These are phyloP conservation scores for Holocentrus rufus DNA, from an alignment of 2,797 vertebrate species.

Conservation along the genomic window DNA sequence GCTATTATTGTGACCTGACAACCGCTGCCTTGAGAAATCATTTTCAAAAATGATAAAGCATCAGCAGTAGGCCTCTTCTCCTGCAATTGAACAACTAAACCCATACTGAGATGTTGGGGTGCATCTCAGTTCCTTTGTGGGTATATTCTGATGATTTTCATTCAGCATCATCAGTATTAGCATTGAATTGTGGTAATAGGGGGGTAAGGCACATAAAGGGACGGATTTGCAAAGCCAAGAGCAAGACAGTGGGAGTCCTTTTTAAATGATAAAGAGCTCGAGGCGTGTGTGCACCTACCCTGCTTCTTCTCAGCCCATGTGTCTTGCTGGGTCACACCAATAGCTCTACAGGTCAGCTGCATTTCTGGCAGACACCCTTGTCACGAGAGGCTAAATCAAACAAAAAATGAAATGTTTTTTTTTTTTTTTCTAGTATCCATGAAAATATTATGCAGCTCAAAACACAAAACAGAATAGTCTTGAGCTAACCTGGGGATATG, in stretches of 20 bases:
- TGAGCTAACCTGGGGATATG: not conserved
- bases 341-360: constrained; percentile 60
- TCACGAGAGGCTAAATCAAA: constrained; percentile 46
- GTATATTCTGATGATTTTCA: constrained; percentile 62
- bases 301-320: constrained; percentile 37
- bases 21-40: constrained; percentile 58
- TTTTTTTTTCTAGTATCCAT: constrained; percentile 37
- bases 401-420: constrained; percentile 31
- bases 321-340: constrained; percentile 72
- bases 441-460: constrained; percentile 33
- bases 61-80: constrained; percentile 69
- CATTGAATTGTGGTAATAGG: constrained; percentile 57
- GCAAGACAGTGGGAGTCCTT: constrained; percentile 66
- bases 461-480: too few species aligned
- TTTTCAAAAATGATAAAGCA: constrained; percentile 68
- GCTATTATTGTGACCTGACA: constrained; percentile 62
- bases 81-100: constrained; percentile 67
- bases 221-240: constrained; percentile 70
- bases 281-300: constrained; percentile 58
- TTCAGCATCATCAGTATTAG: constrained; percentile 68
- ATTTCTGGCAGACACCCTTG: constrained; percentile 46
- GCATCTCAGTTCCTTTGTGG: constrained; percentile 64
- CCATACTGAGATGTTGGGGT: constrained; percentile 66
- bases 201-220: constrained; percentile 61
- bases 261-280: constrained; percentile 70